phyloP scores from a whole-genome alignment of 1,140 invertebrate genomes.

The Diuraphis noxia region DNA sequence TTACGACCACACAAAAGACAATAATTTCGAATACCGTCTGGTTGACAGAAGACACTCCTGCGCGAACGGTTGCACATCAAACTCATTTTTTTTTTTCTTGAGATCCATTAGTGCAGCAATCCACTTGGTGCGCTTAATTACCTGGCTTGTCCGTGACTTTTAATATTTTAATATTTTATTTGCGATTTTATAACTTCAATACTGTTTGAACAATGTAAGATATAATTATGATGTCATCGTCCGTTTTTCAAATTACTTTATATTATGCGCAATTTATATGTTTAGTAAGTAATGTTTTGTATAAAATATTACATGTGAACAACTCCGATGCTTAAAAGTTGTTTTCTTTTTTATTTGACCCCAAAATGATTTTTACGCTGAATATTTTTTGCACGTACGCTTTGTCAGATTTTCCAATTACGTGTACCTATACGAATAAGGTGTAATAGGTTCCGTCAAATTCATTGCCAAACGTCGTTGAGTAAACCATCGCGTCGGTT shows the following conservation, averaged over 20 bases:
- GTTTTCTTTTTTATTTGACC: background rate
- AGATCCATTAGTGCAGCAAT: background rate
- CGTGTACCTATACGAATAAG: background rate
- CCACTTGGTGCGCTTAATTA: background rate
- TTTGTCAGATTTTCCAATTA: background rate
- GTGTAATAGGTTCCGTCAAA: background rate
- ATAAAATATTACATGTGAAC: too few species aligned
- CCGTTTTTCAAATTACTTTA: background rate
- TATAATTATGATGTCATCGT: background rate
- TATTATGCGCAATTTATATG: background rate
- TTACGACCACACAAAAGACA: conserved; percentile 11
- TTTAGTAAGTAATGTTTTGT: background rate
- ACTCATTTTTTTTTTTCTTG: background rate
- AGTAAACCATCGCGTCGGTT: background rate
- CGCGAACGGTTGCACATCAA: conserved; percentile 2
- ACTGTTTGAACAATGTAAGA: background rate
- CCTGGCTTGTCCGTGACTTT: background rate
- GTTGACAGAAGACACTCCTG: background rate
- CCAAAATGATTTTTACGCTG: background rate
- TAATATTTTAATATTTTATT: background rate
- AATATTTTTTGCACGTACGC: background rate
- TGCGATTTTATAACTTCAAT: background rate
- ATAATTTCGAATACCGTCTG: background rate
- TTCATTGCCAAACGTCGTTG: background rate
- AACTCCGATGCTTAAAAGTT: background rate